Evolutionary conservation across 1,140 invertebrate genomes (phyloP), one percentile per base, ranked within the genome.

Genomic region (Drosophila pectinifera): DNA sequence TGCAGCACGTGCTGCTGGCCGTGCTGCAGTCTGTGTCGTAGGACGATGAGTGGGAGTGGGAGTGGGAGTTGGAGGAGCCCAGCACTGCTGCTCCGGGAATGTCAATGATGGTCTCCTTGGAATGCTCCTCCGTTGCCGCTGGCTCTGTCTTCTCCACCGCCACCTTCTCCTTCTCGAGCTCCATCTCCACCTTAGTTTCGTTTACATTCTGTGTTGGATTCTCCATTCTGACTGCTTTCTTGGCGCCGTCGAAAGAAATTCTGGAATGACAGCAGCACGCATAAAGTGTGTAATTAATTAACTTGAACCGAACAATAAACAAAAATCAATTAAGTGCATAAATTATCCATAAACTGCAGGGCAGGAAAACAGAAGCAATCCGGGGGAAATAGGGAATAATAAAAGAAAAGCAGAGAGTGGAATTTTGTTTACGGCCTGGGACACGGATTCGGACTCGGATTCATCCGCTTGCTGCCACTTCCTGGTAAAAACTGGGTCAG

Each of bases 1-100:
- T 90, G 73, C 90, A 91, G 75, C 90, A 91, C 48, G 90, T 91
- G 63, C 90, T 90, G 65, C 90, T 91, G 10, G 90, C 80, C 55
- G 84, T 91, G 73, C 90, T 91, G 61, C 90, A 91, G 49, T 91
- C 90, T 24, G 90, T 91, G 78, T 91, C 90, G 42, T 91, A 91
- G 53, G 90, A 91, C 20, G 89, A 88, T 43, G 78, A 84, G 2
- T 70, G 49, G 0, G 67, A 53, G 16, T 61, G 62, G 22, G 78
- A 84, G 2, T 70, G 49, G 0, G 67, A 53, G 16, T 61, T 65
- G 22, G 62, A 57, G 18, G 68, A 57, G 8, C 69, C 39, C 70
- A 34, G 31, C 31, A 34, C 31, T 34, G 4, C 11, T 11, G 48
- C 56, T 64, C 41, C 45, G 76, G 90, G 90, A 91, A 91, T 91